Conservation (phyloP, 2,113 vertebrate species). For the Salminus brasiliensis region DNA sequence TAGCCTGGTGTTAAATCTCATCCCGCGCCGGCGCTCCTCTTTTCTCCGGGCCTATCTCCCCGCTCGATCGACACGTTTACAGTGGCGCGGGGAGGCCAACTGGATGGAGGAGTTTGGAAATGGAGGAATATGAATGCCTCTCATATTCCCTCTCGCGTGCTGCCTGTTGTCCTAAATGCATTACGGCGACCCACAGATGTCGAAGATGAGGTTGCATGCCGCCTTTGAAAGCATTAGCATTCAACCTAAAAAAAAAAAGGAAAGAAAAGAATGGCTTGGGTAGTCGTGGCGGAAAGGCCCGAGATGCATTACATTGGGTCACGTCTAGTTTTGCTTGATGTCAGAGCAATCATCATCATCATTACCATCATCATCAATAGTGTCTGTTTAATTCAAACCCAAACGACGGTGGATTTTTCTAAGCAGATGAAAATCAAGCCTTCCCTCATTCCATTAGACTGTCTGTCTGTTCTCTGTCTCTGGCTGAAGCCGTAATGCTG, state of each 20-base stretch:
- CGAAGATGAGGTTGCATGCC: slow-evolving; percentile 16
- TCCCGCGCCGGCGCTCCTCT: background rate
- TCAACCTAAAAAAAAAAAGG: too few species aligned
- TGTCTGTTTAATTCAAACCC: slow-evolving; percentile 1
- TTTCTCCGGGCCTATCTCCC: slow-evolving; percentile 5
- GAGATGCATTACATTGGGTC: background rate
- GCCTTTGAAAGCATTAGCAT: slow-evolving; percentile 15
- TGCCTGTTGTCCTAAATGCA: slow-evolving; percentile 22
- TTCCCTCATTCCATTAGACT: too few species aligned
- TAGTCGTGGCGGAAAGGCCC: background rate
- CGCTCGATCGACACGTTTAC: slow-evolving; percentile 15
- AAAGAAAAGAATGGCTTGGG: background rate
- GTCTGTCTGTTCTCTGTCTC: too few species aligned
- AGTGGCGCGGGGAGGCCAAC: background rate
- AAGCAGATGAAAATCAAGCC: background rate
- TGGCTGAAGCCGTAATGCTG: too few species aligned
- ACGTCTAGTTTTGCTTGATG: background rate
- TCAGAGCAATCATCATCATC: background rate
- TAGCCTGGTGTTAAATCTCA: slow-evolving; percentile 15
- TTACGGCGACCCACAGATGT: slow-evolving; percentile 25
- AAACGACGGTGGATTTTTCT: background rate
- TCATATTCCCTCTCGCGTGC: slow-evolving; percentile 6
- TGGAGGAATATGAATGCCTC: slow-evolving; percentile 29
- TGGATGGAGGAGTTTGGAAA: background rate
- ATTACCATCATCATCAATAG: background rate